A percentile compares a stretch with the other conserved stretches of the same genome.
Evolutionary conservation across 2,888 invertebrate species (phyloP).

Genomic region (Rhamphomyia laevipes): DNA sequence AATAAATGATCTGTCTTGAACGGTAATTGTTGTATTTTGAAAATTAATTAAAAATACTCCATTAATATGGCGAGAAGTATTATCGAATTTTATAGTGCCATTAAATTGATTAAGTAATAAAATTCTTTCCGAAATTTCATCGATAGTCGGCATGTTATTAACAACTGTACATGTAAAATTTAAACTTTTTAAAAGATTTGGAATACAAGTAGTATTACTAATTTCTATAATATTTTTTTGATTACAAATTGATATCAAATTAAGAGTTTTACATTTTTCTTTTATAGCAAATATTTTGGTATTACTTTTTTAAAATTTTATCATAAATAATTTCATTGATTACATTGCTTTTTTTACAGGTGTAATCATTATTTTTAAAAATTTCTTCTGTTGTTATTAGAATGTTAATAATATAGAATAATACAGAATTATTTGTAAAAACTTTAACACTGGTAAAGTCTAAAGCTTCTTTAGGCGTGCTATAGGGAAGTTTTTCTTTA

Average conservation of each 20-base stretch:
- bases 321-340: conserved; percentile 9
- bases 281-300: conserved; percentile 8
- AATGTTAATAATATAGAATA: conserved; percentile 16
- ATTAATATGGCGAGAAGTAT: no score
- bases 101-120: no score
- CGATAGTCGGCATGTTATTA: no score
- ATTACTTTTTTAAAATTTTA: conserved; percentile 12
- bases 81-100: no score
- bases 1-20: no score
- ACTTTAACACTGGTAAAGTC: conserved; percentile 16
- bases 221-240: no score
- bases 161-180: no score
- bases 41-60: no score
- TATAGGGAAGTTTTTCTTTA: conserved; percentile 12
- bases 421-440: conserved; percentile 9
- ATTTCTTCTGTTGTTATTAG: conserved; percentile 13
- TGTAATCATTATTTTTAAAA: conserved; percentile 11
- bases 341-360: conserved; percentile 11
- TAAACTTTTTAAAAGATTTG: no score
- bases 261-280: conserved; percentile 11
- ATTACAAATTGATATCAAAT: conserved; percentile 13
- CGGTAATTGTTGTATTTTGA: no score
- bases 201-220: no score
- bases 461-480: conserved; percentile 15
- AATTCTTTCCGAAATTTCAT: no score